Conservation (phyloP, 1,140 invertebrate species). For the Calephelis nemesis region DNA sequence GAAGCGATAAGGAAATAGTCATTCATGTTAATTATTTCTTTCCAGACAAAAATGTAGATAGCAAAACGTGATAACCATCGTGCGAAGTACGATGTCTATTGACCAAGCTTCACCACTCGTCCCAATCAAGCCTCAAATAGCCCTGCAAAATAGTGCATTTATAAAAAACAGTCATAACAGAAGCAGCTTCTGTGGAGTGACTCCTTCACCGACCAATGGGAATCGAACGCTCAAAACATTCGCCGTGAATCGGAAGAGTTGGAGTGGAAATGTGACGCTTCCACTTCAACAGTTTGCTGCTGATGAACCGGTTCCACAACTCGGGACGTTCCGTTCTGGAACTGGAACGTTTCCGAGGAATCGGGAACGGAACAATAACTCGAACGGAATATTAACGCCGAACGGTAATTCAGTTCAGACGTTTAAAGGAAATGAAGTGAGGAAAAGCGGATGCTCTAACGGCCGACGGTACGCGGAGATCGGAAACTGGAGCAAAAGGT, state of each 20-base stretch:
- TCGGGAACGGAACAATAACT: conserved; percentile 71
- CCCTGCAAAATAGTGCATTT: conserved; percentile 72
- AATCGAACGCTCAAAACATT: conserved; percentile 75
- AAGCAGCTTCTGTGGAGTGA: conserved; percentile 75
- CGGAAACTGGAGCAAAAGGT: conserved; percentile 79
- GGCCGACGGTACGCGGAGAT: conserved; percentile 78
- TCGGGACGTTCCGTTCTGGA: conserved; percentile 73
- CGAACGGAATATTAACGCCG: conserved; percentile 75
- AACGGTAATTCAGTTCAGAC: conserved; percentile 75
- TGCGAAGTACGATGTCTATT: conserved; percentile 74
- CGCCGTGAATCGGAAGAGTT: conserved; percentile 75
- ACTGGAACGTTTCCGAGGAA: conserved; percentile 74
- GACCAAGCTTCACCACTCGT: conserved; percentile 76
- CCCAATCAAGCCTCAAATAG: conserved; percentile 76
- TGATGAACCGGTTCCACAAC: conserved; percentile 59
- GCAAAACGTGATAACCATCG: conserved; percentile 52
- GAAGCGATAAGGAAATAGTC: conserved; percentile 23
- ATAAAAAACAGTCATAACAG: conserved; percentile 76
- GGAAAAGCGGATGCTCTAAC: conserved; percentile 72
- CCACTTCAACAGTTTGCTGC: conserved; percentile 70
- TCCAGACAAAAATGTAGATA: conserved; percentile 75
- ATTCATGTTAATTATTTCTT: conserved; percentile 52
- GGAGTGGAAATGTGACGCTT: conserved; percentile 76
- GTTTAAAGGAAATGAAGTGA: conserved; percentile 76
- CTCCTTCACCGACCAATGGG: conserved; percentile 64